Conservation (phyloP, 2,113 vertebrate genomes). For the Ifrita kowaldi region DNA sequence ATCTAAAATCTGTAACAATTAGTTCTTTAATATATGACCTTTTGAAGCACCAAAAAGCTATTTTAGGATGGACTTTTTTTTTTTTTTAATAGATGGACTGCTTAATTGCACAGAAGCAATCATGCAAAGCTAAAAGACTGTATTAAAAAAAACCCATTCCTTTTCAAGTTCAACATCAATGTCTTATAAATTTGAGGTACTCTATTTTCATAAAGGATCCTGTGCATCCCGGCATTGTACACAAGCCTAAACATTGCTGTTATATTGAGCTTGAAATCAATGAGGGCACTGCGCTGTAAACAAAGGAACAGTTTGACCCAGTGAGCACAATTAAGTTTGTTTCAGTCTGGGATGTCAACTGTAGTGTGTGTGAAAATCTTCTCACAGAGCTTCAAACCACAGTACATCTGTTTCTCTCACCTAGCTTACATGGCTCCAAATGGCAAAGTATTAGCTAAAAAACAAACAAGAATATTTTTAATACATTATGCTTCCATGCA, state of each 20-base stretch:
- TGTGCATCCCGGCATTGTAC: background rate
- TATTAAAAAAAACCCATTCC: background rate
- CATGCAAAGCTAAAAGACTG: constrained; percentile 4
- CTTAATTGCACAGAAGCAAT: constrained; percentile 58
- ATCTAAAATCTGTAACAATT: constrained; percentile 60
- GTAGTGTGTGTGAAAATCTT: background rate
- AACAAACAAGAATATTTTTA: background rate
- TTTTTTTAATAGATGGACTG: constrained; percentile 14
- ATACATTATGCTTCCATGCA: background rate
- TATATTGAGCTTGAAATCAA: background rate
- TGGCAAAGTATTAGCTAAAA: background rate
- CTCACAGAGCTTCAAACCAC: background rate
- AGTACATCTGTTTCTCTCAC: background rate
- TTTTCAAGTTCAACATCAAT: background rate
- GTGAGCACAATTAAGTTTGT: background rate
- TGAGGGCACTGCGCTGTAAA: background rate
- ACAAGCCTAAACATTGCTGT: background rate
- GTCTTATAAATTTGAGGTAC: background rate
- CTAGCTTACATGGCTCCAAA: background rate
- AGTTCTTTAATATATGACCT: constrained; percentile 54
- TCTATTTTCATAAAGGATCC: background rate
- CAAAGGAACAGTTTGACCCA: background rate
- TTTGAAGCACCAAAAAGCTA: constrained; percentile 52
- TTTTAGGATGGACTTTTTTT: constrained; percentile 41
- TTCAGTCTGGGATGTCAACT: background rate